A percentile compares a stretch with the other conserved stretches of the same genome.
phyloP scores from a whole-genome alignment of 2,888 invertebrate species.

The Leptothorax acervorum region DNA sequence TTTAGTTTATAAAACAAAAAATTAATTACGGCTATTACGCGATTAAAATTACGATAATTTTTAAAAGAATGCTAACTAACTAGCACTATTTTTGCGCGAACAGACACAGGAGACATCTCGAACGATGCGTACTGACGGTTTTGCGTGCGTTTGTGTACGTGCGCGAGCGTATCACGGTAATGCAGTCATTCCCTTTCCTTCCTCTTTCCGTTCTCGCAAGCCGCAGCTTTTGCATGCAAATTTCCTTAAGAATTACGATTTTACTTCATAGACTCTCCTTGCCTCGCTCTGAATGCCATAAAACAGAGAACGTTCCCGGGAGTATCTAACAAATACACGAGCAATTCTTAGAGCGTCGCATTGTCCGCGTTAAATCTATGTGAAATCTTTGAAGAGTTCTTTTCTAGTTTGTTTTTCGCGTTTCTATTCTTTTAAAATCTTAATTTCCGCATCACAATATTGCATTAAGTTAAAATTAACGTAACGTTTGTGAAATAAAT shows the following conservation, averaged over 20 bases:
- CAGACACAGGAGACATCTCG: constrained; percentile 1
- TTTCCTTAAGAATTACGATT: constrained; percentile 57
- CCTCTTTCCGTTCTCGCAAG: constrained; percentile 32
- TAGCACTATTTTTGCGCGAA: constrained; percentile 23
- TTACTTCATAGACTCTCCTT: constrained; percentile 52
- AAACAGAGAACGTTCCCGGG: constrained; percentile 44
- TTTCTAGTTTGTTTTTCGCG: neutral
- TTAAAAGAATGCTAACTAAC: constrained; percentile 3
- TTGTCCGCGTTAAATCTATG: constrained; percentile 44
- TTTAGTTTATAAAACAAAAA: neutral
- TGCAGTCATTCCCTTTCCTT: constrained; percentile 48
- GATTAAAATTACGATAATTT: constrained; percentile 19
- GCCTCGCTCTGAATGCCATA: constrained; percentile 41
- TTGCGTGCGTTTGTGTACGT: constrained; percentile 15
- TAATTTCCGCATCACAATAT: neutral
- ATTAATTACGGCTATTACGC: constrained; percentile 9
- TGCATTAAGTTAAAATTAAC: neutral
- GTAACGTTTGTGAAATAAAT: neutral
- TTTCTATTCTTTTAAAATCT: constrained; percentile 10
- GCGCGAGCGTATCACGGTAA: constrained; percentile 44
- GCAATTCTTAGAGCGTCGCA: constrained; percentile 40
- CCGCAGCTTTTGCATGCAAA: constrained; percentile 57
- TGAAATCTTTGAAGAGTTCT: constrained; percentile 27
- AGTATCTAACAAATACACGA: constrained; percentile 44
- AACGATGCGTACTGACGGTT: constrained; percentile 17